Evolutionary conservation across 1,140 invertebrate species (phyloP), one percentile per base, ranked within the genome.

Genomic region (Centruroides sculpturatus): DNA sequence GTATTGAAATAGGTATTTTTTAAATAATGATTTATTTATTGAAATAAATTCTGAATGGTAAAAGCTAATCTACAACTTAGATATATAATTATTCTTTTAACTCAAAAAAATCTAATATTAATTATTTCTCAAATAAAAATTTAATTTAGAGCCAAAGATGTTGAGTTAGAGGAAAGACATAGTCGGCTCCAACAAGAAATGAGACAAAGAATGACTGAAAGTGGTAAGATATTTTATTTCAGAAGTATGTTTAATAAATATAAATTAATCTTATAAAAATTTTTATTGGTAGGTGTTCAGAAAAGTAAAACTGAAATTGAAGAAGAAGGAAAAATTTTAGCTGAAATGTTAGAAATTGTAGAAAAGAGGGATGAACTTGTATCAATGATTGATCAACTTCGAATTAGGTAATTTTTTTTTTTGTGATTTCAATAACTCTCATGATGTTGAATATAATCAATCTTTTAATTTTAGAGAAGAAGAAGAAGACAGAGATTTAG

Each of bases 101-200:
- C n/a, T 55, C 6, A 3, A 4, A 55, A 3, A 11, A 34, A 34
- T 34, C 12, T 55, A 7, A 11, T 35, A 55, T 35, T 6, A 46
- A 56, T 56, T n/a, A 13, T 47, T 47, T 34, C 41, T 13, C 12
- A 4, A 13, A 5, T 34, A 13, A n/a, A 34, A 55, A 35, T 34
- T 7, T 55, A 55, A 55, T 8, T 55, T 55, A 34, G 54, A 35
- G 35, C 35, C 46, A 82, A 88, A 72, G 87, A 92, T 72, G 77
- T 92, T 47, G 85, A 91, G 71, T 72, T 92, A 41, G 88, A 92
- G 73, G 87, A 91, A 77, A 76, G 86, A 53, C 86, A 91, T 70
- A 83, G 85, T 36, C 79, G 85, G 67, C 74, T 91, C 13, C 85
- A 91, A 71, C 80, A 85, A 64, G 82, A 87, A 68, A 76, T 90